Percentiles rank a stretch among this genome's conserved stretches.
Conservation (phyloP, 2,888 invertebrate species). For the Sphinx pinastri region DNA sequence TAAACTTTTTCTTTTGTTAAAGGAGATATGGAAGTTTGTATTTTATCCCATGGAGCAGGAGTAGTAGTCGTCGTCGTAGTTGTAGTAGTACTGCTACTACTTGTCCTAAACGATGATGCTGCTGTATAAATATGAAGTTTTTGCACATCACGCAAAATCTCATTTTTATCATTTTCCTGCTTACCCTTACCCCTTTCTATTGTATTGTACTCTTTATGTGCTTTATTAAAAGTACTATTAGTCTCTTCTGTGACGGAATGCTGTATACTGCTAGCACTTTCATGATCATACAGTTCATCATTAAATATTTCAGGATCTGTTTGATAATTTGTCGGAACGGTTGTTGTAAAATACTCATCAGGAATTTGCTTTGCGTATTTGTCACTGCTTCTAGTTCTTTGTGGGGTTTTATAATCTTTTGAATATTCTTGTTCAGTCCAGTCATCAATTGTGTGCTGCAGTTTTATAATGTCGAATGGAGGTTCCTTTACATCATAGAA, state of each 20-base stretch:
- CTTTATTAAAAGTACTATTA: slow-evolving; percentile 49
- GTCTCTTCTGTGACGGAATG: slow-evolving; percentile 67
- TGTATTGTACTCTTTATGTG: slow-evolving; percentile 64
- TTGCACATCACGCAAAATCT: slow-evolving; percentile 55
- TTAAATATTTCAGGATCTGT: slow-evolving; percentile 63
- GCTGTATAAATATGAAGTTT: slow-evolving; percentile 73
- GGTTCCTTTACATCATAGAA: slow-evolving; percentile 78
- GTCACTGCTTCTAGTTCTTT: slow-evolving; percentile 80
- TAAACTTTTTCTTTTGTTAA: slow-evolving; percentile 91
- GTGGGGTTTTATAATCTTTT: slow-evolving; percentile 73
- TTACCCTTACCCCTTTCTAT: slow-evolving; percentile 64
- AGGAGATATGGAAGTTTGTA: slow-evolving; percentile 89
- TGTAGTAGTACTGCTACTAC: slow-evolving; percentile 64
- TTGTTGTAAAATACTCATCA: slow-evolving; percentile 88
- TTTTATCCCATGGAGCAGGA: slow-evolving; percentile 86
- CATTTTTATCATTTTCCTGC: slow-evolving; percentile 55
- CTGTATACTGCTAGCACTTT: slow-evolving; percentile 75
- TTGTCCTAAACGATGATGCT: slow-evolving; percentile 68
- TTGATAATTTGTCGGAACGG: slow-evolving; percentile 69
- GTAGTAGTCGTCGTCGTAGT: slow-evolving; percentile 60
- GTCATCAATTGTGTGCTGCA: slow-evolving; percentile 92
- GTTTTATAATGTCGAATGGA: slow-evolving; percentile 88
- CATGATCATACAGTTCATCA: slow-evolving; percentile 75
- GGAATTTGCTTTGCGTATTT: slow-evolving; percentile 91
- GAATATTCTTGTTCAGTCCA: slow-evolving; percentile 92